Percentiles rank a stretch among this genome's conserved stretches.
phyloP scores from a whole-genome alignment of 2,888 invertebrate species.

The Tromatobia lineatoria region DNA sequence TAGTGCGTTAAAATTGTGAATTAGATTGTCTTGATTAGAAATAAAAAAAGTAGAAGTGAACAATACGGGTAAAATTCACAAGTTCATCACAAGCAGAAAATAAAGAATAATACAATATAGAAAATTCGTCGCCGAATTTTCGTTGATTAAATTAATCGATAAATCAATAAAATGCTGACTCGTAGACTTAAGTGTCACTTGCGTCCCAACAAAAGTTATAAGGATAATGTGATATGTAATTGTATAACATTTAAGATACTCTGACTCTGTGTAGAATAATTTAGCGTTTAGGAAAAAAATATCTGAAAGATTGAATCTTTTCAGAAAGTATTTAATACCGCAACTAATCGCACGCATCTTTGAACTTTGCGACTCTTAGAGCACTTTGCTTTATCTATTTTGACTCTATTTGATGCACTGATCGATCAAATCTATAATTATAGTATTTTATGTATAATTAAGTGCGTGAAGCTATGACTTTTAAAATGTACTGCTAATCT shows the following conservation, averaged over 20 bases:
- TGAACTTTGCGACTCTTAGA: slow-evolving; percentile 5
- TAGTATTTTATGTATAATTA: slow-evolving; percentile 30
- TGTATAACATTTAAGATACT: slow-evolving; percentile 54
- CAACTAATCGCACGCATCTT: slow-evolving; percentile 9
- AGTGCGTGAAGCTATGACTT: slow-evolving; percentile 20
- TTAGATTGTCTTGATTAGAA: slow-evolving; percentile 22
- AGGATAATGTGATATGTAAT: slow-evolving; percentile 69
- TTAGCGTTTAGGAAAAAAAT: not conserved
- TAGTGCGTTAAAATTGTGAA: slow-evolving; percentile 51
- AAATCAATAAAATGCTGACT: slow-evolving; percentile 45
- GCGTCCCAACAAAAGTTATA: slow-evolving; percentile 70
- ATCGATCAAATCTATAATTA: slow-evolving; percentile 27
- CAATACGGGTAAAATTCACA: slow-evolving; percentile 66
- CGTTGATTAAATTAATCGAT: slow-evolving; percentile 35
- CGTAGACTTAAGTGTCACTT: slow-evolving; percentile 69
- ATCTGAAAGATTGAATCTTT: slow-evolving; percentile 13
- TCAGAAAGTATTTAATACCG: slow-evolving; percentile 26
- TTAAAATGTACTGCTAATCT: slow-evolving; percentile 3
- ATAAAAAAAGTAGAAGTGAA: slow-evolving; percentile 21
- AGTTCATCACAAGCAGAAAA: slow-evolving; percentile 15
- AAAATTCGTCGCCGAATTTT: slow-evolving; percentile 46
- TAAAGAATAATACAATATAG: slow-evolving; percentile 33
- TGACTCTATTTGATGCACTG: not conserved
- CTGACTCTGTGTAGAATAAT: slow-evolving; percentile 25
- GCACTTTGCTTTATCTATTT: slow-evolving; percentile 20